Evolutionary conservation across 2,113 vertebrate genomes (phyloP).

Genomic region (Desmodus rotundus): DNA sequence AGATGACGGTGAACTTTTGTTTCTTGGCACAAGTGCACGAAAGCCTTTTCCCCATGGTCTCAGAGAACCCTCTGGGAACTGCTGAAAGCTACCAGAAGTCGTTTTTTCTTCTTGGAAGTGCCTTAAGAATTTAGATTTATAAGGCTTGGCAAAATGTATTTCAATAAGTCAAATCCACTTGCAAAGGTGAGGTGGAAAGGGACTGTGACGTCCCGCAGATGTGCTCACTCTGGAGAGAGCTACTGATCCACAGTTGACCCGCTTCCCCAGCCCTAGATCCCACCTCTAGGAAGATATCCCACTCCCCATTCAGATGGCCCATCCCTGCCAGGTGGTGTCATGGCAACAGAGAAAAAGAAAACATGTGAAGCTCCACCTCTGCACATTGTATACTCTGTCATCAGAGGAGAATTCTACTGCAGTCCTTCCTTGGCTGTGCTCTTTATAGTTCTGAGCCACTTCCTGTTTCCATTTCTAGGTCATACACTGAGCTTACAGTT

Average conservation of each 20-base stretch:
- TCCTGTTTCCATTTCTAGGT: slow-evolving; percentile 55
- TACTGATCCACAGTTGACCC: neutral
- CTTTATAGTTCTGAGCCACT: slow-evolving; percentile 12
- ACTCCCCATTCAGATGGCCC: neutral
- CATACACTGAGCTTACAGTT: neutral
- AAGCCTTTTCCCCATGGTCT: neutral
- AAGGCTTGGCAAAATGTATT: neutral
- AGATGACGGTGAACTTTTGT: neutral
- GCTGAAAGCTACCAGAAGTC: neutral
- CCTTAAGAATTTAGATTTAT: neutral
- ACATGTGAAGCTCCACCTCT: neutral
- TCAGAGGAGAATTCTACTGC: neutral
- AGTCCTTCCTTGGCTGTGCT: neutral
- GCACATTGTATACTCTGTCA: neutral
- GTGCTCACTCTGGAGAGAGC: neutral
- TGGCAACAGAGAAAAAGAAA: neutral
- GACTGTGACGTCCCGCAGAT: neutral
- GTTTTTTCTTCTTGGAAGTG: neutral
- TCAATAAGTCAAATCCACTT: neutral
- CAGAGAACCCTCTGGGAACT: neutral
- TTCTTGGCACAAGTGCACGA: neutral
- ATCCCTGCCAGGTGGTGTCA: neutral
- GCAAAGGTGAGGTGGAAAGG: neutral
- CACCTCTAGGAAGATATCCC: neutral
- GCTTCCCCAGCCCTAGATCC: neutral